Conservation (phyloP, 2,113 vertebrate species). For the Uropsilus gracilis region DNA sequence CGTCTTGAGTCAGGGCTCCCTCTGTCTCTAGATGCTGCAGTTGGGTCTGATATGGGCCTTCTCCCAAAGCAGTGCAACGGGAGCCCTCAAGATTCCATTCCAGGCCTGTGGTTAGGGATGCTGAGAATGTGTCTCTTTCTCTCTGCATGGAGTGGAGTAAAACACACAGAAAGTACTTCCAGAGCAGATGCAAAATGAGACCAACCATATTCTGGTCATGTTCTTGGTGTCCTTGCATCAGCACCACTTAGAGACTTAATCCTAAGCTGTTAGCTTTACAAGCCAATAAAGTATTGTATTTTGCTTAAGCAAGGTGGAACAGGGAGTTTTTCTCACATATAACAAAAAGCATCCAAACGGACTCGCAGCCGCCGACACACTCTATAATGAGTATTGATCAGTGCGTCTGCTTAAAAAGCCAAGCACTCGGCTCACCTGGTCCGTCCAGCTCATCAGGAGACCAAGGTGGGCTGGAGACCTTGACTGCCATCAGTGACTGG, state of each 20-base stretch:
- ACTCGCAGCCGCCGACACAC: neutral
- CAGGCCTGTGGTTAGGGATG: no score
- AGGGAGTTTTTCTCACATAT: neutral
- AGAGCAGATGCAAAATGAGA: neutral
- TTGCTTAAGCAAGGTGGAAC: neutral
- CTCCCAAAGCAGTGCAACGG: neutral
- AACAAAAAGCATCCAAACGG: neutral
- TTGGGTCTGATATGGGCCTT: neutral
- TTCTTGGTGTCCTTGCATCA: neutral
- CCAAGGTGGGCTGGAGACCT: neutral
- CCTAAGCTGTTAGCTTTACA: neutral
- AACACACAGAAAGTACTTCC: neutral
- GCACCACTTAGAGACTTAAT: neutral
- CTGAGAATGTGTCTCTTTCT: neutral
- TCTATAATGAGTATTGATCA: slow-evolving; percentile 41
- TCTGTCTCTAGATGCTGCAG: neutral
- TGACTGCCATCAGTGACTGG: no score
- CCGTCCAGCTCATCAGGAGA: neutral
- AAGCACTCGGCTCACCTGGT: neutral
- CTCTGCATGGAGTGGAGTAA: neutral
- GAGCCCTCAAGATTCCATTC: neutral
- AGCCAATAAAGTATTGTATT: neutral
- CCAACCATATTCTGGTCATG: neutral
- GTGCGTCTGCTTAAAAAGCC: neutral
- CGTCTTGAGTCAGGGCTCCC: neutral